Base-by-base conservation (phyloP, 2,113 vertebrate species). In the Microcebus griseorufus region DNA sequence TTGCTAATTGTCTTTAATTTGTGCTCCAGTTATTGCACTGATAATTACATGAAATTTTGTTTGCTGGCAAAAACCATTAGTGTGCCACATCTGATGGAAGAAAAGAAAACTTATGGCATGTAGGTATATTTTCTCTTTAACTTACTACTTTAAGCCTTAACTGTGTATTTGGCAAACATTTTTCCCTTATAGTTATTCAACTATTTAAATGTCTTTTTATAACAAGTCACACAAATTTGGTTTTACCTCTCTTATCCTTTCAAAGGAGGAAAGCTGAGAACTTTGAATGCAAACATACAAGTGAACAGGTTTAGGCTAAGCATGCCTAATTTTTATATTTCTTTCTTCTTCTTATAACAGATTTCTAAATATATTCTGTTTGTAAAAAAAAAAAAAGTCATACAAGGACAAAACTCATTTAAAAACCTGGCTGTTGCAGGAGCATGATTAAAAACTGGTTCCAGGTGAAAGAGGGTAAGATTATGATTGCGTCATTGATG, bases 1-100 rank as follows among this genome's bases (percentile, higher is more conserved):
- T 67, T 87, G 93, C 96, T 98, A 97, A 97, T 97, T 97, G 96
- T 93, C 73, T 97, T 98, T 98, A 80, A 95, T 97, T 98, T 98
- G 55, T 92, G 96, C 90, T 97, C 88, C 90, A 96, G n/a, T 88
- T 96, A 45, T 48, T 97, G 69, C 87, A 88, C 53, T 79, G 87
- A 82, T 94, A 98, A 95, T 82, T 94, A 92, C 53, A 95, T 67
- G 25, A 93, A 94, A 90, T 82, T 78, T 90, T 98, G 86, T 64
- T 81, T 96, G 92, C 48, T 87, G 60, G 84, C 48, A 93, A 94
- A 97, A 96, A 92, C 55, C 67, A 72, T 80, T 82, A 92, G 42
- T 92, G 51, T 76, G 62, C 25, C 62, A 93, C 64, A 88, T 92
- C 51, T 90, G 65, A 93, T 45, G 60, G 60, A 95, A 89, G 42